Base-by-base conservation (phyloP, 2,888 invertebrate species). In the Apodemia hepburni region DNA sequence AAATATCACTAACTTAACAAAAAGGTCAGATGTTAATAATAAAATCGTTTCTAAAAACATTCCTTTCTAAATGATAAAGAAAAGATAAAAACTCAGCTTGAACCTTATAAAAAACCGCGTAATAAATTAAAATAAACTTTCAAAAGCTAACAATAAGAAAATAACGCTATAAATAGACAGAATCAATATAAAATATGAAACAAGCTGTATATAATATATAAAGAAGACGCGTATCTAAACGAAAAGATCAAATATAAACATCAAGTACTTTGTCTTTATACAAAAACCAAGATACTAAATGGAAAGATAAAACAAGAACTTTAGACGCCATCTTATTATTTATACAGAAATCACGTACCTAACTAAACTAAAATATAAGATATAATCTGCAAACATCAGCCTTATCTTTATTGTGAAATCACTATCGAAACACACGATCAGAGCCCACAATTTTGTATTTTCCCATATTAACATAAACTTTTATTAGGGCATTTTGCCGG, bases 401-500 rank as follows among this genome's bases (percentile, higher is more conserved):
- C 22, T 51, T 51, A 51, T 51, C 27, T 51, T 51, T 51, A 51
- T 11, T 12, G 11, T 27, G 12, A 22, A 51, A 51, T 22, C 51
- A 51, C 51, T 22, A 51, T 18, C 51, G 51, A 51, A 22, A 18
- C 18, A 51, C 22, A 22, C 51, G 11, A 22, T 51, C 18, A 22
- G 27, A 12, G 51, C 18, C 22, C 51, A 51, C 51, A 8, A 51
- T 51, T 51, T 51, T 51, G 51, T 51, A 22, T 22, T 18, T 51
- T 12, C 51, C 22, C 51, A 22, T 51, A 51, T 51, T 51, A 51
- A 22, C 51, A 51, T 51, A 51, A 51, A 51, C 51, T 51, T 51
- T 51, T 51, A 51, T 51, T 18, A 51, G 22, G 51, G 51, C 12
- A 51, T 12, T 63, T 42, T 61, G 47, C 65, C 62, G 65, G 64